Percentiles rank a stretch among this genome's conserved stretches.
phyloP scores from a whole-genome alignment of 2,113 vertebrate species.

The Neofelis nebulosa region DNA sequence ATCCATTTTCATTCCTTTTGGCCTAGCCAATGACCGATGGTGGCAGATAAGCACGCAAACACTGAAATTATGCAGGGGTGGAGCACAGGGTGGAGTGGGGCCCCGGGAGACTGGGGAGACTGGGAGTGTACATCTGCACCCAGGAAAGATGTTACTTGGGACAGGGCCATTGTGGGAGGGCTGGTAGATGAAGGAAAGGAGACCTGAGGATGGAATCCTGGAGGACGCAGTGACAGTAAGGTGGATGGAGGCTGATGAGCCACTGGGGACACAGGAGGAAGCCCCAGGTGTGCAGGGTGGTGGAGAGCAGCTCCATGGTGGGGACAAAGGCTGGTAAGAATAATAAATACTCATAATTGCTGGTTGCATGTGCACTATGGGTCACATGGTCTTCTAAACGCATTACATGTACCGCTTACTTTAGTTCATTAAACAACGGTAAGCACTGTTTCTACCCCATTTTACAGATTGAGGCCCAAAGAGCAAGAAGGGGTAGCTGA shows the following conservation, averaged over 20 bases:
- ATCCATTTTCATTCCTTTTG: not conserved
- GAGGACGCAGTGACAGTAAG: not conserved
- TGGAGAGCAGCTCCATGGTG: rapidly evolving
- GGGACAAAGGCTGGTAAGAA: too few species aligned
- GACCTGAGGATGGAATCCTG: not conserved
- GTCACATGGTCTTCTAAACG: not conserved
- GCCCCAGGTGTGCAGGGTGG: not conserved
- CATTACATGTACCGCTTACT: rapidly evolving
- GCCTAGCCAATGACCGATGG: not conserved
- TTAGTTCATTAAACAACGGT: rapidly evolving
- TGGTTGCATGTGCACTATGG: too few species aligned
- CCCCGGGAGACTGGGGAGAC: not conserved
- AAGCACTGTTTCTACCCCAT: not conserved
- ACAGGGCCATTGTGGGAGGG: too few species aligned
- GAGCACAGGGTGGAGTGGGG: not conserved
- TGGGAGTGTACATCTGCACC: too few species aligned
- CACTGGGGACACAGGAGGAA: not conserved
- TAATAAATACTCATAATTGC: rapidly evolving
- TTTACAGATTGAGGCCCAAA: not conserved
- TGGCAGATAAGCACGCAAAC: not conserved
- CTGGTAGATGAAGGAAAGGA: not conserved
- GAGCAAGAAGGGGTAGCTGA: not conserved
- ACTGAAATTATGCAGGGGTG: not conserved
- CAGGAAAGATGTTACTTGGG: not conserved
- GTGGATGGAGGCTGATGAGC: not conserved